Evolutionary conservation across 2,797 vertebrate genomes (phyloP).

Genomic region (Lemur catta): DNA sequence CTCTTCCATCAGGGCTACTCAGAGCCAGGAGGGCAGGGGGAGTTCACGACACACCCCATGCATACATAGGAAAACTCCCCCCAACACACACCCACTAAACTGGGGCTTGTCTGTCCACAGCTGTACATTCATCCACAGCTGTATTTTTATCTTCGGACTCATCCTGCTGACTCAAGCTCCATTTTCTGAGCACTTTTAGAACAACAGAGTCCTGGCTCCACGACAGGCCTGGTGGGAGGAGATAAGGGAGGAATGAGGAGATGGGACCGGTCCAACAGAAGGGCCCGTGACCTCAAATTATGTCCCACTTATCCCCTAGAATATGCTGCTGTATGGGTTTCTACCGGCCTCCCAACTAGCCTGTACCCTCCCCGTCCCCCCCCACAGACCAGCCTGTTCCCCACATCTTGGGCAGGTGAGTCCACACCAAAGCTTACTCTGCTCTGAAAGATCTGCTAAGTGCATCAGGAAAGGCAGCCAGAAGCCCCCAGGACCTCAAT

Average conservation of each 20-base stretch:
- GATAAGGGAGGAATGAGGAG: conserved; percentile 62
- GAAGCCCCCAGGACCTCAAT: background rate
- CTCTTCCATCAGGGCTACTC: background rate
- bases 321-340: background rate
- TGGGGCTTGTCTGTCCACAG: conserved; percentile 36
- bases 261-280: conserved; percentile 1
- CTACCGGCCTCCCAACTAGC: background rate
- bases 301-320: background rate
- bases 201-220: conserved; percentile 54
- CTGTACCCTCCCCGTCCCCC: background rate
- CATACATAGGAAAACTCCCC: background rate
- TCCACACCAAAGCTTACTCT: background rate
- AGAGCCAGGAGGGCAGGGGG: background rate
- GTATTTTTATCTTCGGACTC: conserved; percentile 28
- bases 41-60: background rate
- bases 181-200: conserved; percentile 57
- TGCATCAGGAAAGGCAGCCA: background rate
- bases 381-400: background rate
- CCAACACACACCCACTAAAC: background rate
- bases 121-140: conserved; percentile 53
- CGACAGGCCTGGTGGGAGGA: conserved; percentile 41
- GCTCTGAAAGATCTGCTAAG: background rate
- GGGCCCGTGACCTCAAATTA: conserved; percentile 34
- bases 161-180: conserved; percentile 37
- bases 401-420: background rate